Evolutionary conservation across 2,888 invertebrate genomes (phyloP), one percentile per base, ranked within the genome.

Genomic region (Folsomia candida): DNA sequence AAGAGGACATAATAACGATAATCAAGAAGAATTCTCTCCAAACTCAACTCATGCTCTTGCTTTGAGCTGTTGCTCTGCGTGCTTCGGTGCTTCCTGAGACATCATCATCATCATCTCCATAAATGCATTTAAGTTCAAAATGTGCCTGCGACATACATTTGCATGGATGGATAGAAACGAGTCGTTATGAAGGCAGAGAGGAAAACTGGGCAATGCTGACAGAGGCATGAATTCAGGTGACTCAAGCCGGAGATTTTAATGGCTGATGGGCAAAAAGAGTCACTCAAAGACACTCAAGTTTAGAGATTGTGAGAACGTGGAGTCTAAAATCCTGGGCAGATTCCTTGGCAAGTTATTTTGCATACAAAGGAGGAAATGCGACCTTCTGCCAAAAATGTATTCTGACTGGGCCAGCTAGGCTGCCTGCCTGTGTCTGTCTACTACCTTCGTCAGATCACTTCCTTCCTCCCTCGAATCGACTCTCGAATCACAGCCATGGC

Each of bases 341-440:
- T 22, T 59, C 3, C 24, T 24, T 24, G 26, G 22, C 3, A 65
- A 51, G 65, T 27, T 65, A 65, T 54, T 65, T 65, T 65, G 65
- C 65, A 65, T 65, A 64, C 24, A 64, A 64, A 64, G 29, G 28
- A 51, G 57, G 65, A 65, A 57, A 65, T 54, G 27, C 28, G 65
- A 57, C 65, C 65, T 65, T 64, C 64, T 65, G 65, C 65, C 65
- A 65, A 65, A 51, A 65, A 25, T 51, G 28, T 28, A n/a, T n/a
- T n/a, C 27, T 54, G 6, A 18, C 27, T 20, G 37, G 47, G 51
- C 20, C 24, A 24, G 24, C 64, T 2, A 14, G 3, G 29, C 64
- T 26, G 4, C 28, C n/a, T n/a, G n/a, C n/a, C n/a, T n/a, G n/a
- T n/a, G n/a, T n/a, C n/a, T n/a, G n/a, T n/a, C n/a, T n/a, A n/a